Conservation (phyloP, 2,113 vertebrate species). For the Telmatochromis bifrenatus region DNA sequence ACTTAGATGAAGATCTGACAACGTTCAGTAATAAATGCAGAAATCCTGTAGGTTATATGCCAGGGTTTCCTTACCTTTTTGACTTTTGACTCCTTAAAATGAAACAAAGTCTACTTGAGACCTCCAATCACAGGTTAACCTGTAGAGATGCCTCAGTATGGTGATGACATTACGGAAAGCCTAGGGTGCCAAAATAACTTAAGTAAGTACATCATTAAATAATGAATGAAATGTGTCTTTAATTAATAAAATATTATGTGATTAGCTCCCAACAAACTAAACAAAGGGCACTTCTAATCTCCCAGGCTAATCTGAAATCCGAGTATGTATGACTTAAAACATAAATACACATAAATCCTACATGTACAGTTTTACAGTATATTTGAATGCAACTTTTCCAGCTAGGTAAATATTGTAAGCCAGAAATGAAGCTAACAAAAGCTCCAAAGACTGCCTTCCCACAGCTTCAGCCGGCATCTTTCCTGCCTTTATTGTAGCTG, state of each 20-base stretch:
- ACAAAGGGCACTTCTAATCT: background rate
- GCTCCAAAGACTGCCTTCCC: background rate
- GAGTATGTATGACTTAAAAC: background rate
- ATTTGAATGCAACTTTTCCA: background rate
- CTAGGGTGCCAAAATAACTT: background rate
- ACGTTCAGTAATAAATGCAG: background rate
- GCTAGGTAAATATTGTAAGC: background rate
- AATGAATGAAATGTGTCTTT: background rate
- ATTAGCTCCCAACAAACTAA: background rate
- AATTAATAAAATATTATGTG: background rate
- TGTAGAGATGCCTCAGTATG: background rate
- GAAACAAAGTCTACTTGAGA: background rate
- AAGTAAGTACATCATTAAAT: background rate
- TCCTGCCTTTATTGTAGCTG: background rate
- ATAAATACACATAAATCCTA: background rate
- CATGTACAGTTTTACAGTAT: background rate
- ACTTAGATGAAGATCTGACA: background rate
- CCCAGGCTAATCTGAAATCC: background rate
- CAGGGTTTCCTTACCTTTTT: background rate
- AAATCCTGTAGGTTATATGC: background rate
- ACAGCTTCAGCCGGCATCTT: background rate
- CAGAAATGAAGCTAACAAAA: background rate
- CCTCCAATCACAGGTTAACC: background rate
- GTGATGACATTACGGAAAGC: background rate
- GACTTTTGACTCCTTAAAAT: background rate